A percentile compares a stretch with the other conserved stretches of the same genome.
phyloP scores from a whole-genome alignment of 2,888 invertebrate genomes.

The Volucella inanis region DNA sequence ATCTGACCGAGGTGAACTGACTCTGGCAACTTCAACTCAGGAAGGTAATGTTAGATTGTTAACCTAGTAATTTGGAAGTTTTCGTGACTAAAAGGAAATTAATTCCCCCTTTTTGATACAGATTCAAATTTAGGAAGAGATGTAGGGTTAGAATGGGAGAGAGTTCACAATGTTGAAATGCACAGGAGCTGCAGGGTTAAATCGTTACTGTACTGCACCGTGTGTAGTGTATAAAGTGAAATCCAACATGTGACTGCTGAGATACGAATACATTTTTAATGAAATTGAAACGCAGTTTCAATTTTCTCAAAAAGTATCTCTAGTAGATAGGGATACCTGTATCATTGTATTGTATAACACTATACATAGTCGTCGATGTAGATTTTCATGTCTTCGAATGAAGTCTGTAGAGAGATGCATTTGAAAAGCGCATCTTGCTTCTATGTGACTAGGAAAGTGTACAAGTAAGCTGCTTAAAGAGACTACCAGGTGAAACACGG shows the following conservation, averaged over 20 bases:
- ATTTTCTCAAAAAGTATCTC: slow-evolving; percentile 6
- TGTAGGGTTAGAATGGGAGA: background rate
- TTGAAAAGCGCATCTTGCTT: no score
- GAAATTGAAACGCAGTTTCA: slow-evolving; percentile 29
- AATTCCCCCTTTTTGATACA: slow-evolving; percentile 29
- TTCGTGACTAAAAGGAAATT: slow-evolving; percentile 64
- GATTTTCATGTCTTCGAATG: no score
- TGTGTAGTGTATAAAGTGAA: slow-evolving; percentile 15
- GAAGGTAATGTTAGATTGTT: slow-evolving; percentile 56
- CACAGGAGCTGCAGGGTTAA: slow-evolving; percentile 33
- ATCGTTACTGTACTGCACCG: slow-evolving; percentile 6
- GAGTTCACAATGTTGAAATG: background rate
- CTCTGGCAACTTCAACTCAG: background rate
- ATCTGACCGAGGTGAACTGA: slow-evolving; percentile 16
- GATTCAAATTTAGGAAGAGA: background rate
- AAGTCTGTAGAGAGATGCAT: no score
- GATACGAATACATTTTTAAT: background rate
- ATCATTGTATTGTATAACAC: no score
- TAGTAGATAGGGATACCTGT: no score
- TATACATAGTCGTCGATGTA: no score
- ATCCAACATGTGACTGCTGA: background rate
- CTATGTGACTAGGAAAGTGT: no score
- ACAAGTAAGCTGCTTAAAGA: no score
- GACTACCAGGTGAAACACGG: no score
- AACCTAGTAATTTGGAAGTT: slow-evolving; percentile 63